Base-by-base conservation (phyloP, 2,113 vertebrate genomes). In the Phylloscopus trochilus region DNA sequence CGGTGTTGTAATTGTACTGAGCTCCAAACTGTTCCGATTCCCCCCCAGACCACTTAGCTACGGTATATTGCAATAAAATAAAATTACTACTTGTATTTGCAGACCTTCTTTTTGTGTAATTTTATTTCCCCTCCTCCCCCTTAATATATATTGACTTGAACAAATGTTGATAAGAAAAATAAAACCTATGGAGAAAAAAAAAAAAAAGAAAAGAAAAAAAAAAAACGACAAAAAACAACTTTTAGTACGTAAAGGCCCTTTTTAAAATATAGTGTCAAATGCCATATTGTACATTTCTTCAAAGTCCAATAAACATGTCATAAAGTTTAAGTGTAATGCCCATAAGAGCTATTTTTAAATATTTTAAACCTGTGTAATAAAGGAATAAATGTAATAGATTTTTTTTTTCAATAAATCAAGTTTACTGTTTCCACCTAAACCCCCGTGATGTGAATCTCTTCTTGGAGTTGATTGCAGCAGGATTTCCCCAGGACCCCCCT, bases 361-460 rank as follows among this genome's bases (percentile, higher is more conserved):
- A 98, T 96, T 98, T 98, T 98, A 98, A 99, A 98, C 98, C 98
- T 98, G 98, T 99, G 98, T 98, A 98, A 98, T 97, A 98, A 98
- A 98, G 97, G 98, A 97, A 98, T 97, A 98, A 98, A 98, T 98
- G 98, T 98, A 98, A 98, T 97, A 95, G 97, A 96, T 97, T 98
- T 98, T 98, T 97, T 67, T 78, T 98, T 98, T 98, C 98, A 99
- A 99, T 99, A 99, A 99, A 99, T 98, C 95, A 97, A 98, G 98
- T 99, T 99, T 98, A 98, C 98, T 99, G 98, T 99, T 98, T 98
- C 98, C 98, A 97, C 96, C 91, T 68, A 91, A 76, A 75, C 60
- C 83, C 52, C 67, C 93, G 49, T 95, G 96, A 96, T 85, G 95
- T 96, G 81, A 95, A 97, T 97, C 93, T 97, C 97, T 97, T 97